Conservation (phyloP, 2,888 invertebrate species). For the Molorchus minor region DNA sequence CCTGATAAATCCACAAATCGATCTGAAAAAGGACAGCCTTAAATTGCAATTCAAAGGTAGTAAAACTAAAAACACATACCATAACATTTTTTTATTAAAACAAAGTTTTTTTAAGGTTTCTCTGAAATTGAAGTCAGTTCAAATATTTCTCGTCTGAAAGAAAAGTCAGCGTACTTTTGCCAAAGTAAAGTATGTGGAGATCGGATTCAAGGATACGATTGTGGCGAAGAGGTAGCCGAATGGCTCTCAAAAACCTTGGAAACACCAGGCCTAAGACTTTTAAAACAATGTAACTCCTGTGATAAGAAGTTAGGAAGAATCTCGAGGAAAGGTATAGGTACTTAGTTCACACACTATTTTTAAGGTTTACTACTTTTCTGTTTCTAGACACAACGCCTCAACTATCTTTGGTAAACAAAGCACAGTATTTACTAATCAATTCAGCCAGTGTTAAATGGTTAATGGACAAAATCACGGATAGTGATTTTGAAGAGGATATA, state of each 20-base stretch:
- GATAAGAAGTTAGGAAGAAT: conserved; percentile 41
- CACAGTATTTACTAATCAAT: conserved; percentile 86
- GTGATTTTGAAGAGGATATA: conserved; percentile 67
- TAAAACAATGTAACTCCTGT: conserved; percentile 66
- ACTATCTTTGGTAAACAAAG: conserved; percentile 81
- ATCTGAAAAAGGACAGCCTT: conserved; percentile 67
- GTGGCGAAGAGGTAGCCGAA: conserved; percentile 79
- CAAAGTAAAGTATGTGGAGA: conserved; percentile 89
- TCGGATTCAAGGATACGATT: conserved; percentile 80
- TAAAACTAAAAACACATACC: conserved; percentile 18
- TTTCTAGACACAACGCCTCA: conserved; percentile 51
- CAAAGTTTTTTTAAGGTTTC: conserved; percentile 63
- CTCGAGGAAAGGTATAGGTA: conserved; percentile 41
- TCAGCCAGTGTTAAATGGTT: conserved; percentile 80
- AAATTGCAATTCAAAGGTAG: conserved; percentile 71
- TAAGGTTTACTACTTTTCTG: neutral
- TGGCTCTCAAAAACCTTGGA: conserved; percentile 84
- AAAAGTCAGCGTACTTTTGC: conserved; percentile 66
- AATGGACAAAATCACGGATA: conserved; percentile 67
- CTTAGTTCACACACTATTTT: neutral
- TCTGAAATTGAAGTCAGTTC: conserved; percentile 67
- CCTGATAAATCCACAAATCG: conserved; percentile 76
- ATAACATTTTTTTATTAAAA: neutral
- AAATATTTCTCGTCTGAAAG: conserved; percentile 50
- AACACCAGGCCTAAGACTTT: conserved; percentile 73